These are phyloP conservation scores for Caenorhabditis briggsae DNA, from an alignment of 1,140 invertebrate genomes.

Conservation along the genomic window DNA sequence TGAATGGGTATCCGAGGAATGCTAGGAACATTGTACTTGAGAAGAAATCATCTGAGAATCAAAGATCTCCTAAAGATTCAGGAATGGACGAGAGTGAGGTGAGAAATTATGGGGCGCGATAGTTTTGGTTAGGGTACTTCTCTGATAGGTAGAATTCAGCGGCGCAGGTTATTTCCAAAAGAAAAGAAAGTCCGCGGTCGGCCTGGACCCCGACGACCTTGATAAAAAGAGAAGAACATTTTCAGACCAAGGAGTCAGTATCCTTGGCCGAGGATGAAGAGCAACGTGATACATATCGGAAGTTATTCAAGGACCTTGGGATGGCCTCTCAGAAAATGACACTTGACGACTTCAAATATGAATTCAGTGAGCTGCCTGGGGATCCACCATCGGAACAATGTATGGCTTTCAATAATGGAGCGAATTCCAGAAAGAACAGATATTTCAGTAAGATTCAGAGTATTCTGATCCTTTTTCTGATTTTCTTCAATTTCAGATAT, in stretches of 20 bases:
- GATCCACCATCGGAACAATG: slow-evolving; percentile 24
- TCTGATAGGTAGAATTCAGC: too few species aligned
- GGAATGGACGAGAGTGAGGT: too few species aligned
- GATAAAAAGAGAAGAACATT: background rate
- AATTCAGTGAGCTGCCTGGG: slow-evolving; percentile 3
- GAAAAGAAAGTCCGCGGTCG: too few species aligned
- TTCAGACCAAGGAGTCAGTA: slow-evolving; percentile 14
- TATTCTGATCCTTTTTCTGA: background rate
- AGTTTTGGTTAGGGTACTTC: too few species aligned
- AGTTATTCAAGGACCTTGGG: slow-evolving; percentile 14
- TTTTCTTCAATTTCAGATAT: background rate
- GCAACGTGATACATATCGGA: background rate
- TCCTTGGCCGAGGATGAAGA: slow-evolving; percentile 31
- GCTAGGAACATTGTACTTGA: too few species aligned
- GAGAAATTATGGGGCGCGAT: too few species aligned
- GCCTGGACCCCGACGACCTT: too few species aligned
- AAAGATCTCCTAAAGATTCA: too few species aligned
- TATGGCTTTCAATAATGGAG: background rate
- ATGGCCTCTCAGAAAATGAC: slow-evolving; percentile 32
- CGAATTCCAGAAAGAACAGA: background rate
- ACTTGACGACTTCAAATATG: slow-evolving; percentile 20
- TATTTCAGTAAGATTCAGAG: background rate
- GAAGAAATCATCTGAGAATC: too few species aligned
- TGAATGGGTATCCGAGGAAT: background rate
- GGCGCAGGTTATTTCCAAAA: too few species aligned